Evolutionary conservation across 2,797 vertebrate genomes (phyloP).

Genomic region (Columba guinea): DNA sequence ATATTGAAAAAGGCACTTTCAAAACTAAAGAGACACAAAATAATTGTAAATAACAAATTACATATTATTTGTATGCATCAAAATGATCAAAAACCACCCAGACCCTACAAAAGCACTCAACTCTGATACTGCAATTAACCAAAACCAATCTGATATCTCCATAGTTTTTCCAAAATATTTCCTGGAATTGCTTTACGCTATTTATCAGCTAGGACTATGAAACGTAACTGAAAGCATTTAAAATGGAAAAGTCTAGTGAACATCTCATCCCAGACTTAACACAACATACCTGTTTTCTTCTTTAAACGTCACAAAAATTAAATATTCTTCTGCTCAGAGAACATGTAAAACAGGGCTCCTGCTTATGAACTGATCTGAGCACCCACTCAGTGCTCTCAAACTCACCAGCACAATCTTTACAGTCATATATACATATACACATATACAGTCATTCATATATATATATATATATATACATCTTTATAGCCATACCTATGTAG

Average conservation of each 20-base stretch:
- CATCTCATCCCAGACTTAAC: neutral
- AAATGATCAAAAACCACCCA: neutral
- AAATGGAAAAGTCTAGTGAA: neutral
- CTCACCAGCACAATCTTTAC: neutral
- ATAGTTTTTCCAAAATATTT: neutral
- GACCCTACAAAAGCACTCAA: neutral
- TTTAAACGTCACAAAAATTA: neutral
- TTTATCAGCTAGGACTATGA: neutral
- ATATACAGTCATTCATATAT: too few species aligned
- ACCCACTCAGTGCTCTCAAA: neutral
- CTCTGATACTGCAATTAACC: neutral
- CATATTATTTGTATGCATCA: neutral
- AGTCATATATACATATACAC: too few species aligned
- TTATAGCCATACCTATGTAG: fast-evolving
- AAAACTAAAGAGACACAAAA: neutral
- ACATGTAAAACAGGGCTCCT: neutral
- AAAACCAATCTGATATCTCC: neutral
- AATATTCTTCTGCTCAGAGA: neutral
- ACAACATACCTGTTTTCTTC: neutral
- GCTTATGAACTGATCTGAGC: neutral
- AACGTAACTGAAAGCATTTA: neutral
- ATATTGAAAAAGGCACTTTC: neutral
- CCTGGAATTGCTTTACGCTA: neutral
- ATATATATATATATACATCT: too few species aligned
- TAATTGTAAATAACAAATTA: neutral